Evolutionary conservation across 2,797 vertebrate species (phyloP), one percentile per base, ranked within the genome.

Genomic region (Salarias fasciatus): DNA sequence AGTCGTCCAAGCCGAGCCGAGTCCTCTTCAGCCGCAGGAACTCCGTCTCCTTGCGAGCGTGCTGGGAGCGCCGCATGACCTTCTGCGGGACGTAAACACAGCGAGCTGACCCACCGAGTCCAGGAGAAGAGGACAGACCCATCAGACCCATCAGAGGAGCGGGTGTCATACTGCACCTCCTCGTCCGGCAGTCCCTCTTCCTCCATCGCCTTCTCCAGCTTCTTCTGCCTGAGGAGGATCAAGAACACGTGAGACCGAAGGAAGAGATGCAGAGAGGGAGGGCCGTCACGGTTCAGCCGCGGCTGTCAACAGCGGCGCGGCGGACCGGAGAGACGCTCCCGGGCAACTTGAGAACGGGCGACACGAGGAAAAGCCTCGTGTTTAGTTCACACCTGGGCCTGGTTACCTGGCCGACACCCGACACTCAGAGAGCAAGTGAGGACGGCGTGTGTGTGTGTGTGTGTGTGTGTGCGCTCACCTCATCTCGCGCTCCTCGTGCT

Each of bases 121-220:
- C 5, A 8, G 54, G 13, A 30, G 14, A 8, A 0, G 13, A 9
- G 31, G 4, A 44, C 1, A 44, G 9, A 41, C 11, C 4, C 0
- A 28, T 11, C 33, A n/a, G 11, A 53, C 42, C 6, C 36, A 35
- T 8, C 0, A 0, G 8, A 31, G 30, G 30, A 30, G 0, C n/a
- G n/a, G n/a, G n/a, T n/a, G n/a, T n/a, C n/a, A n/a, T n/a, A 2
- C 40, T 29, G 76, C 89, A 99, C 98, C 94, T 99, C 97, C 74
- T 99, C 97, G 15, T 98, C 97, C 41, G 93, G 94, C 38, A 99
- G 88, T 24, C 98, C 98, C 85, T 99, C 98, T n/a, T 99, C 95
- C 29, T 99, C 96, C 98, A 99, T 99, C 64, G 93, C 97, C 69
- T 98, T 96, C 90, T 99, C 98, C 62, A 99, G 90, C 80, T 99